Percentiles rank a stretch among this genome's conserved stretches.
Conservation (phyloP, 2,888 invertebrate species). For the Limulus polyphemus region DNA sequence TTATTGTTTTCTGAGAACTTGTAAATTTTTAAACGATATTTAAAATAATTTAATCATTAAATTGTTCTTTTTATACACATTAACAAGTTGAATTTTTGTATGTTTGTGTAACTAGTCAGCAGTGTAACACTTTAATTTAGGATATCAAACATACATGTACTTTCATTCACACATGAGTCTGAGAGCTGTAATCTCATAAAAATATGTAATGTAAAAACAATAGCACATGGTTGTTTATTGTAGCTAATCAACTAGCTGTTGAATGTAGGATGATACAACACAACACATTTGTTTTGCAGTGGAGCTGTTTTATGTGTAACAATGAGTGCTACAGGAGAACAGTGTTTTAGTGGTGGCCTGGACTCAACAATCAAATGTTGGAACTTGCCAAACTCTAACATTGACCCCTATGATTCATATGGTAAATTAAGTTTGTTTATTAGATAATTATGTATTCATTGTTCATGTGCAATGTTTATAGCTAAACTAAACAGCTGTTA, state of each 20-base stretch:
- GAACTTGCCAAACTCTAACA: constrained; percentile 82
- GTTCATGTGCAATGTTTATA: constrained; percentile 16
- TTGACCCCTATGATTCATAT: constrained; percentile 94
- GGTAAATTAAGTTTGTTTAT: no score
- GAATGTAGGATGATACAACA: neutral
- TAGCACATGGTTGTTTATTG: neutral
- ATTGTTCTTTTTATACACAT: neutral
- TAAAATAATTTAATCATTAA: no score
- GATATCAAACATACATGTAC: neutral
- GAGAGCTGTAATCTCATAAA: neutral
- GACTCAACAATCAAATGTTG: constrained; percentile 93
- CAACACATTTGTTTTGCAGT: constrained; percentile 36
- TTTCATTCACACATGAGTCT: neutral
- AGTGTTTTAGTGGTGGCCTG: constrained; percentile 87
- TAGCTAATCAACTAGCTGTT: neutral
- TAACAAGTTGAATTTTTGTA: neutral
- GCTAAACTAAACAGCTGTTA: neutral
- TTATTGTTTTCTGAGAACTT: no score
- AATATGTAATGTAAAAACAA: neutral
- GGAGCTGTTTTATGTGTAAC: constrained; percentile 90
- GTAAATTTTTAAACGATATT: no score
- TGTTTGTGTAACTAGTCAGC: no score
- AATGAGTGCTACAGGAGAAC: constrained; percentile 82
- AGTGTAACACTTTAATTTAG: no score
- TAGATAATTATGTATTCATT: no score